Evolutionary conservation across 2,113 vertebrate genomes (phyloP).

Genomic region (Phoenicopterus ruber): DNA sequence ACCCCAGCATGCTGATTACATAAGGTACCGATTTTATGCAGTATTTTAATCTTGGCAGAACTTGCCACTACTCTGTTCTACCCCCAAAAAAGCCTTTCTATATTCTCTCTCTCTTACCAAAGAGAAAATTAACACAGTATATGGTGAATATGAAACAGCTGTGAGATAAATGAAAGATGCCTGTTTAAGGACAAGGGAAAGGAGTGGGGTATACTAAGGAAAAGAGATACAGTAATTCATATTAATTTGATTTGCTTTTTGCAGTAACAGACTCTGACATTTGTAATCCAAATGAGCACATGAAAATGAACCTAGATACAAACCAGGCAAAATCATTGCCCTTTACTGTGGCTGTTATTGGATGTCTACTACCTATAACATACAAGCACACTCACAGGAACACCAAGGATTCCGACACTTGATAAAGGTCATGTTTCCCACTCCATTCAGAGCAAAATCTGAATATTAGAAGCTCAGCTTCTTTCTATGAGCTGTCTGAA

Average conservation of each 20-base stretch:
- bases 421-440: constrained; percentile 32
- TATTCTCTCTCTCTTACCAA: neutral
- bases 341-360: neutral
- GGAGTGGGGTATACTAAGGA: neutral
- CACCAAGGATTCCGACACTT: neutral
- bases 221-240: neutral
- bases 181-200: neutral
- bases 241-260: constrained; percentile 21
- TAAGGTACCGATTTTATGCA: neutral
- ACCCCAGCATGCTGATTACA: neutral
- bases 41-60: neutral
- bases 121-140: neutral
- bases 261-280: neutral
- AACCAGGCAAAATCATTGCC: constrained; percentile 37
- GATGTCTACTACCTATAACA: neutral
- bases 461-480: neutral
- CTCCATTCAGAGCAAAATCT: neutral
- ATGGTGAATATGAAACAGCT: neutral
- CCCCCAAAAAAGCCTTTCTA: neutral
- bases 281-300: constrained; percentile 39
- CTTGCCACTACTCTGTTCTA: neutral
- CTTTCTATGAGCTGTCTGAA: neutral
- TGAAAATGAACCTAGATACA: constrained; percentile 12
- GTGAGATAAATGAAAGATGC: neutral
- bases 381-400: neutral